These are phyloP conservation scores for Drosophila ustulata DNA, from an alignment of 2,888 invertebrate species.

Conservation along the genomic window DNA sequence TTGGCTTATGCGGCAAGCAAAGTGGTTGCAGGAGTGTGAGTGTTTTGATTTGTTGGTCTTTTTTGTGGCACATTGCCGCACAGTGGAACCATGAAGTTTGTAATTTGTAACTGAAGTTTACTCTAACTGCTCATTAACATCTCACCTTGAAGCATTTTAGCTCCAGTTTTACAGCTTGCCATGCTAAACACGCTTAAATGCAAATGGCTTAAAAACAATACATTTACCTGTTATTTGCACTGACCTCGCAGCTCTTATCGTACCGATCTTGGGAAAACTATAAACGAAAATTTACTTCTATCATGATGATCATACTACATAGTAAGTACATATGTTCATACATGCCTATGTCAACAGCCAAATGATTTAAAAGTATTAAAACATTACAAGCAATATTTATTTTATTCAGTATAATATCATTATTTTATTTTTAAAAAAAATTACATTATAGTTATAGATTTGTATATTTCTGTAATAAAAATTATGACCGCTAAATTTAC, in stretches of 20 bases:
- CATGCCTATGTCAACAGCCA: too few relatives aligned
- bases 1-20: constrained; percentile 75
- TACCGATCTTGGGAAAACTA: constrained; percentile 28
- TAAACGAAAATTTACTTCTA: neutral
- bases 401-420: too few relatives aligned
- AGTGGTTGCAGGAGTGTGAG: constrained; percentile 61
- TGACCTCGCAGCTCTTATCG: constrained; percentile 47
- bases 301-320: neutral
- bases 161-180: constrained; percentile 41
- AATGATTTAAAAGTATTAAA: too few relatives aligned
- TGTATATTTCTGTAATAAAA: too few relatives aligned
- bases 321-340: constrained; percentile 13
- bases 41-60: constrained; percentile 65
- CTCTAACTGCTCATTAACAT: constrained; percentile 22
- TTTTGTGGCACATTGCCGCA: constrained; percentile 61
- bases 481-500: too few relatives aligned
- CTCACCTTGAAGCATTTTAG: constrained; percentile 39
- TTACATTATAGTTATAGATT: too few relatives aligned
- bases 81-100: constrained; percentile 50
- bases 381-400: too few relatives aligned
- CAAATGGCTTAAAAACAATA: constrained; percentile 44
- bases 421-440: too few relatives aligned
- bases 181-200: constrained; percentile 55
- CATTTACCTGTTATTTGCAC: constrained; percentile 27
- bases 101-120: constrained; percentile 9